A percentile compares a stretch with the other conserved stretches of the same genome.
phyloP scores from a whole-genome alignment of 2,888 invertebrate genomes.

The Dasysyrphus tricinctus region DNA sequence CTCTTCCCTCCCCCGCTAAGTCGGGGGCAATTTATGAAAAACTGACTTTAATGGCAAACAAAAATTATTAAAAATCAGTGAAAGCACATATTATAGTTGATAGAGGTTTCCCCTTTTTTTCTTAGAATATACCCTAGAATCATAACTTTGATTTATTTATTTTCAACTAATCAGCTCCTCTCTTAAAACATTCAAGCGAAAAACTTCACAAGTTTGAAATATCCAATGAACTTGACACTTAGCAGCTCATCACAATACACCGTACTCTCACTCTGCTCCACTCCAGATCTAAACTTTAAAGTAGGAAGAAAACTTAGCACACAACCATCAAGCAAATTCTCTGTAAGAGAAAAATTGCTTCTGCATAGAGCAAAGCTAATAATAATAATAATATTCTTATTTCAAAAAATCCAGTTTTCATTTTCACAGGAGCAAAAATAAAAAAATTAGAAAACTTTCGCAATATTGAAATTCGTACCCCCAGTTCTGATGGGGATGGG shows the following conservation, averaged over 20 bases:
- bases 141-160: too few relatives aligned
- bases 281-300: neutral
- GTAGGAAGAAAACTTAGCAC: neutral
- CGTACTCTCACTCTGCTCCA: too few relatives aligned
- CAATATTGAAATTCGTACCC: slow-evolving; percentile 68
- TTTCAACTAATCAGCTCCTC: neutral
- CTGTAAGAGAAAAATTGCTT: neutral
- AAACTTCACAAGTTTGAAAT: slow-evolving; percentile 8
- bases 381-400: slow-evolving; percentile 43
- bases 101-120: too few relatives aligned
- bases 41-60: too few relatives aligned
- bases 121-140: too few relatives aligned
- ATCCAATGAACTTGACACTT: slow-evolving; percentile 20
- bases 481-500: slow-evolving; percentile 5
- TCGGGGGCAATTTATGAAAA: too few relatives aligned
- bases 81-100: too few relatives aligned
- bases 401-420: slow-evolving; percentile 21
- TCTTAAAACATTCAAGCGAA: neutral
- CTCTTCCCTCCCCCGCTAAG: too few relatives aligned
- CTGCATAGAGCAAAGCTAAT: slow-evolving; percentile 19
- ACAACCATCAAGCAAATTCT: neutral
- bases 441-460: slow-evolving; percentile 48
- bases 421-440: slow-evolving; percentile 13
- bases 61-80: too few relatives aligned
- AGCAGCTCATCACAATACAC: neutral